These are phyloP conservation scores for Phaethon lepturus DNA, from an alignment of 2,113 vertebrate species.

Conservation along the genomic window DNA sequence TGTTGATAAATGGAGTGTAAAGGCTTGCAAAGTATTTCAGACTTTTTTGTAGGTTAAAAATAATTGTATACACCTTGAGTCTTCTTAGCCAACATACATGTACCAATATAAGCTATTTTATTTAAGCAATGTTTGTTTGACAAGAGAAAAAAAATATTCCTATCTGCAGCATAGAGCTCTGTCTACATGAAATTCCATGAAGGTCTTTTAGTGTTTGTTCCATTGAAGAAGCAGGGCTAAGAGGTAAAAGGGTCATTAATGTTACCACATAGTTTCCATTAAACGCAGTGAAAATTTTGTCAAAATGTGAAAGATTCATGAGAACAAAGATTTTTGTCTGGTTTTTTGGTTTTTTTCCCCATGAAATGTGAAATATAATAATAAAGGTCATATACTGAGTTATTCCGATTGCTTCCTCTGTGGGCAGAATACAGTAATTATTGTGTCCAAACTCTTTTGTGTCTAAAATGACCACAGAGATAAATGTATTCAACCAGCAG, in stretches of 20 bases:
- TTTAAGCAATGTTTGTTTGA: not conserved
- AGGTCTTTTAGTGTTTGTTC: not conserved
- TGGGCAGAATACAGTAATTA: not conserved
- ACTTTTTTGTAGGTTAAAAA: not conserved
- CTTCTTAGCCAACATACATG: not conserved
- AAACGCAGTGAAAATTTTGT: not conserved
- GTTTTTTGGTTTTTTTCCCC: not conserved
- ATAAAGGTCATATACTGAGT: not conserved
- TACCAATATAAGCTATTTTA: not conserved
- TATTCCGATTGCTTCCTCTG: not conserved
- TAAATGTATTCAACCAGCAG: not conserved
- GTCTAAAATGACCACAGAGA: not conserved
- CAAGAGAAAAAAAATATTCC: not conserved
- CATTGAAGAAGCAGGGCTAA: not conserved
- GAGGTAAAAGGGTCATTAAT: not conserved
- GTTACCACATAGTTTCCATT: not conserved
- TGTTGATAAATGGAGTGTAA: not conserved
- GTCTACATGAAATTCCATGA: not conserved
- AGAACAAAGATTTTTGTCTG: not conserved
- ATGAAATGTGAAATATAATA: not conserved
- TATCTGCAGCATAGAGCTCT: not conserved
- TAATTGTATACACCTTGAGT: not conserved
- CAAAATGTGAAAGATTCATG: not conserved
- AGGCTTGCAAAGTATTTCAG: not conserved
- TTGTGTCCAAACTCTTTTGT: not conserved